phyloP scores from a whole-genome alignment of 2,888 invertebrate species.

The Drosophila austrosaltans region DNA sequence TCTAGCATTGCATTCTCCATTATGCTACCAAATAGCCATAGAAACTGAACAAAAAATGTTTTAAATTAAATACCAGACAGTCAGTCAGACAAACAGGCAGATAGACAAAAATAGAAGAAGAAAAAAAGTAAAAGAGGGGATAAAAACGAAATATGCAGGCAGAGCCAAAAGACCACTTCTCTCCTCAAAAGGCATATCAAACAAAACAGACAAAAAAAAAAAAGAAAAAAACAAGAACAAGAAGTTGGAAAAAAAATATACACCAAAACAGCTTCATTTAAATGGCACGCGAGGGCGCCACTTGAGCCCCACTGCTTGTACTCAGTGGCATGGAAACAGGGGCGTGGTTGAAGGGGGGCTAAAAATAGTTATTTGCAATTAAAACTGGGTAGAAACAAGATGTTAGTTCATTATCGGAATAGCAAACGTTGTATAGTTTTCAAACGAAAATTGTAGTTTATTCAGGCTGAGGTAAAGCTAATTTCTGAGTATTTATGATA shows the following conservation, averaged over 20 bases:
- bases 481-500: no score
- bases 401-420: no score
- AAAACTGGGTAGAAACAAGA: no score
- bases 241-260: conserved; percentile 14
- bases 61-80: conserved; percentile 68
- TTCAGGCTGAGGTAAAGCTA: no score
- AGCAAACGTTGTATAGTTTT: no score
- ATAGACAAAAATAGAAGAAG: conserved; percentile 34
- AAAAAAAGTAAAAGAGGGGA: background rate
- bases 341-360: background rate
- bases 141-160: background rate
- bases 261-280: conserved; percentile 73
- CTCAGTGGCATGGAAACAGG: background rate
- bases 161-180: background rate
- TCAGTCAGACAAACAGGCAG: conserved; percentile 18
- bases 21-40: conserved; percentile 30
- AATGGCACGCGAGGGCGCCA: conserved; percentile 71
- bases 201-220: conserved; percentile 26
- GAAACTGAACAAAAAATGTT: conserved; percentile 50
- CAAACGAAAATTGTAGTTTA: no score
- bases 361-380: no score
- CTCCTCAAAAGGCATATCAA: conserved; percentile 31
- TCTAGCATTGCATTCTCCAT: conserved; percentile 1
- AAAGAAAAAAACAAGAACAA: conserved; percentile 29
- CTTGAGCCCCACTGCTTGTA: conserved; percentile 44